These are phyloP conservation scores for Silurus lanzhouensis DNA, from an alignment of 2,797 vertebrate genomes.

Conservation along the genomic window DNA sequence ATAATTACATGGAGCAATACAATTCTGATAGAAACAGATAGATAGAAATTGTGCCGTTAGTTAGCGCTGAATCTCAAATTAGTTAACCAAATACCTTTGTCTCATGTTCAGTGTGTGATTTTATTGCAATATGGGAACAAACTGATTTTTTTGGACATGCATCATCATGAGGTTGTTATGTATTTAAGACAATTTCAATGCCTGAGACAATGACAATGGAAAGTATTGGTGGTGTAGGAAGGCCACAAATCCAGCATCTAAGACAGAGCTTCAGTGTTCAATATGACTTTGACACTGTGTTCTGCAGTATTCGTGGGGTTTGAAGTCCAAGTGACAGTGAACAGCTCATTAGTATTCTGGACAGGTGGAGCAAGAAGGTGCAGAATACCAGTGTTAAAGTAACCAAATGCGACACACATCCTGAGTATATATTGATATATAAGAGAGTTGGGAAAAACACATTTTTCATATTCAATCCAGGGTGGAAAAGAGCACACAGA, in stretches of 20 bases:
- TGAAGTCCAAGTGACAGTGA: background rate
- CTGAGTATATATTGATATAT: too few species aligned
- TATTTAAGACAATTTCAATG: background rate
- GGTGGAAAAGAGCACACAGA: background rate
- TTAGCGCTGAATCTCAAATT: background rate
- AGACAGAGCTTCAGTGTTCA: background rate
- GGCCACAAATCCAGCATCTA: background rate
- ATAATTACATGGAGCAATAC: too few species aligned
- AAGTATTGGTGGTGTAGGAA: background rate
- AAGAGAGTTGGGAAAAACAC: too few species aligned
- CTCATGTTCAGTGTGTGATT: background rate
- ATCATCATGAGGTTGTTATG: background rate
- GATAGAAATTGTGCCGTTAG: background rate
- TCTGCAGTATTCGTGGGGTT: background rate
- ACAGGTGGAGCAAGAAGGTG: background rate
- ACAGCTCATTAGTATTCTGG: constrained; percentile 5
- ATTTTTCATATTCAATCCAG: background rate
- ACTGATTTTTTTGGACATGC: background rate
- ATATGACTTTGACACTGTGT: background rate
- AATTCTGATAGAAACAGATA: background rate
- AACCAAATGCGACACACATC: background rate
- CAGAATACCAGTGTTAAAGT: background rate
- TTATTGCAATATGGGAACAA: background rate
- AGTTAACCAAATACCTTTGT: background rate
- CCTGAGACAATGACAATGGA: background rate